Conservation (phyloP, 2,888 invertebrate genomes). For the Lacanobia oleracea region DNA sequence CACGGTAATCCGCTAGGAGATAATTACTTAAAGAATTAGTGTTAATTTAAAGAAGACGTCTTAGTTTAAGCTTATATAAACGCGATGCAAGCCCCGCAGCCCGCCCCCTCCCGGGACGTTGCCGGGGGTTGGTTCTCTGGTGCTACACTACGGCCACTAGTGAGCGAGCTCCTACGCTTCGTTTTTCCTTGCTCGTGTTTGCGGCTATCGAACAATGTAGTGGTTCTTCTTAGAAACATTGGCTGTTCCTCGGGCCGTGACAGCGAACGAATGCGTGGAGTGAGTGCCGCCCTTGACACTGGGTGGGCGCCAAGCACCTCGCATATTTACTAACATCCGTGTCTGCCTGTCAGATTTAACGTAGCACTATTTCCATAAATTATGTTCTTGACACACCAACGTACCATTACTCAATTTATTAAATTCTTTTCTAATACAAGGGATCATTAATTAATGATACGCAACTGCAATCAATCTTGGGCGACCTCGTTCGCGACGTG, state of each 20-base stretch:
- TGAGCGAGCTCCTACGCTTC: constrained; percentile 66
- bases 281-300: constrained; percentile 84
- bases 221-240: constrained; percentile 71
- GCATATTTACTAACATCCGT: constrained; percentile 78
- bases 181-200: constrained; percentile 55
- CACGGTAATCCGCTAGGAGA: constrained; percentile 63
- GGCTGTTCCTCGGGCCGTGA: constrained; percentile 60
- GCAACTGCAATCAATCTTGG: constrained; percentile 43
- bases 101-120: constrained; percentile 68
- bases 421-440: constrained; percentile 40
- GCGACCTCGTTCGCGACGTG: constrained; percentile 30
- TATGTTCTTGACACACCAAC: constrained; percentile 33
- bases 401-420: constrained; percentile 30
- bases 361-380: constrained; percentile 39
- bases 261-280: constrained; percentile 67
- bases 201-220: constrained; percentile 63
- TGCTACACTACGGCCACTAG: constrained; percentile 57
- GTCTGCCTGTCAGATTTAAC: constrained; percentile 49
- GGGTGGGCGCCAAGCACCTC: constrained; percentile 72
- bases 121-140: constrained; percentile 55
- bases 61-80: constrained; percentile 72
- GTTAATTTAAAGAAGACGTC: constrained; percentile 73
- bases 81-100: constrained; percentile 67
- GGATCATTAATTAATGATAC: constrained; percentile 39
- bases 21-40: constrained; percentile 74